A percentile compares a stretch with the other conserved stretches of the same genome.
These are phyloP conservation scores for Schizothorax lantsangensis DNA, from an alignment of 2,797 vertebrate species.

Conservation along the genomic window DNA sequence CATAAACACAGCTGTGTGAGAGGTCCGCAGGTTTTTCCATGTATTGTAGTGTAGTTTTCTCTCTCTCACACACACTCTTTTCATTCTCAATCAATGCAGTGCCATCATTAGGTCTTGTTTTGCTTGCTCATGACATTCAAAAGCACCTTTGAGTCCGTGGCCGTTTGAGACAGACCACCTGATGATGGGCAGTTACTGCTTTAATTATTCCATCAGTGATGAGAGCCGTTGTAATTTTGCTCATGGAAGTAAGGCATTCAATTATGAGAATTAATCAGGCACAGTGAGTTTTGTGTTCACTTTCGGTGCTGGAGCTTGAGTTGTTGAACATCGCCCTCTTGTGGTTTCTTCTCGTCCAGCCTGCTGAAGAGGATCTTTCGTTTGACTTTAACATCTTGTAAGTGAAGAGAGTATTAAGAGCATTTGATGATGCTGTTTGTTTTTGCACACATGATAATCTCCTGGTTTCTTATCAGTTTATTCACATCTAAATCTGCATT, in stretches of 20 bases:
- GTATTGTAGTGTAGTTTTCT: slow-evolving; percentile 13
- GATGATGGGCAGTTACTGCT: slow-evolving; percentile 64
- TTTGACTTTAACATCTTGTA: slow-evolving; percentile 42
- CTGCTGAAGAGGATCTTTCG: background rate
- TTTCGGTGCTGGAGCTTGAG: slow-evolving; percentile 62
- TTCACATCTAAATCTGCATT: slow-evolving; percentile 63
- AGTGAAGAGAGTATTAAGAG: slow-evolving; percentile 72
- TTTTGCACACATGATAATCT: background rate
- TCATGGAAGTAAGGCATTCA: slow-evolving; percentile 71
- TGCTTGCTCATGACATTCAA: slow-evolving; percentile 65
- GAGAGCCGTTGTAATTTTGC: slow-evolving; percentile 72
- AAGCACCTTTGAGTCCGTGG: slow-evolving; percentile 64
- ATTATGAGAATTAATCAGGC: slow-evolving; percentile 79
- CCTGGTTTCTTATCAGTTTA: background rate
- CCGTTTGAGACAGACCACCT: slow-evolving; percentile 65
- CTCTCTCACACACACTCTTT: background rate
- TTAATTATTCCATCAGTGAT: slow-evolving; percentile 63
- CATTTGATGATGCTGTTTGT: slow-evolving; percentile 69
- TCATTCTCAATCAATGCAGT: slow-evolving; percentile 31
- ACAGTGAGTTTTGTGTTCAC: slow-evolving; percentile 70
- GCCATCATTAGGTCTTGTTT: slow-evolving; percentile 65
- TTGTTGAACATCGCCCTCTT: slow-evolving; percentile 79
- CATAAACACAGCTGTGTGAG: slow-evolving; percentile 7
- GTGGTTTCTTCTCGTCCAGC: slow-evolving; percentile 60
- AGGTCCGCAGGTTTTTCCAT: slow-evolving; percentile 33